Evolutionary conservation across 2,797 vertebrate species (phyloP).

Genomic region (Pterois miles): DNA sequence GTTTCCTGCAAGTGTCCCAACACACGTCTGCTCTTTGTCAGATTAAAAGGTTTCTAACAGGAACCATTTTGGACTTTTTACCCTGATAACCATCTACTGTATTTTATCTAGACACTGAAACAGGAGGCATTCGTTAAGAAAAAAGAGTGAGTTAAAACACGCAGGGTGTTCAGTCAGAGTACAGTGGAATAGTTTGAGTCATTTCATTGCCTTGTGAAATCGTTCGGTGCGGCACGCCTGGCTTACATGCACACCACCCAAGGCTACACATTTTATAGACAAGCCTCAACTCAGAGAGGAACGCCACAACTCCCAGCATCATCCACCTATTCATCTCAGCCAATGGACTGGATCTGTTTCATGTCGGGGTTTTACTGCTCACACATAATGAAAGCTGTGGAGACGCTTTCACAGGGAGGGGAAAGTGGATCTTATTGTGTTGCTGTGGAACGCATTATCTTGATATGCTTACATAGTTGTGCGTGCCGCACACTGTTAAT

Average conservation of each 20-base stretch:
- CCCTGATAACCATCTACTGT: not conserved
- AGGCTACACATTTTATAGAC: slow-evolving; percentile 66
- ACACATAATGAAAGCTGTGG: not conserved
- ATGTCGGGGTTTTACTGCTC: not conserved
- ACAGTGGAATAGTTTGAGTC: not conserved
- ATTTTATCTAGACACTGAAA: not conserved
- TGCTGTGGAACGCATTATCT: not conserved
- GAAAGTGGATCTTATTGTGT: slow-evolving; percentile 14
- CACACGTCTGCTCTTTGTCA: too few relatives aligned
- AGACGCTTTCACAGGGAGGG: not conserved
- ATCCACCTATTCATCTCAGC: slow-evolving; percentile 24
- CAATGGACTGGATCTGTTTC: slow-evolving; percentile 33
- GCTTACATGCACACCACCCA: slow-evolving; percentile 41
- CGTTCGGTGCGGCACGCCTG: slow-evolving; percentile 40
- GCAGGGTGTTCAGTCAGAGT: not conserved
- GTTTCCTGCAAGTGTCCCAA: too few relatives aligned
- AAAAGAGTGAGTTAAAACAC: not conserved
- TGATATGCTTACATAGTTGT: not conserved
- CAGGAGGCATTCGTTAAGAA: not conserved
- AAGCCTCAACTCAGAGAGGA: slow-evolving; percentile 68
- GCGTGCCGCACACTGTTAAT: not conserved
- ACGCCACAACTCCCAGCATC: slow-evolving; percentile 24
- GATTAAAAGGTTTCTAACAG: too few relatives aligned
- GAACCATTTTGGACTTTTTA: not conserved
- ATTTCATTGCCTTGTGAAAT: slow-evolving; percentile 33